These are phyloP conservation scores for Drosophila conformis DNA, from an alignment of 2,888 invertebrate species.

Conservation along the genomic window DNA sequence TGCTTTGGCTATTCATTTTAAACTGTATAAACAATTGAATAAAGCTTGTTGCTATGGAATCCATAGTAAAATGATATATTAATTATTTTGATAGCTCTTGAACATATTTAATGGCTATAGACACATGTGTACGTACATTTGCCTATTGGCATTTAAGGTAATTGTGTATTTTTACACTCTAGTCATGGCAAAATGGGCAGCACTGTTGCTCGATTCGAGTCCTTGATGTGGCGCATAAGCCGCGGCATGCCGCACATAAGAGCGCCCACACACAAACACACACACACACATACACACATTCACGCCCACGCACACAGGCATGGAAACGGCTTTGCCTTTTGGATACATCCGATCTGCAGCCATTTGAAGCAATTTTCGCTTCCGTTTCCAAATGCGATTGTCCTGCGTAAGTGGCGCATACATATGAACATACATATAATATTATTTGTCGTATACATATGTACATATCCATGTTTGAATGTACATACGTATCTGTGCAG, in stretches of 20 bases:
- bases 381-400: constrained; percentile 67
- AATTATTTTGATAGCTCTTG: not conserved
- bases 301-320: constrained; percentile 2
- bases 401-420: constrained; percentile 50
- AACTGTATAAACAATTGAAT: constrained; percentile 42
- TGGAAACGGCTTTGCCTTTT: constrained; percentile 38
- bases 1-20: constrained; percentile 38
- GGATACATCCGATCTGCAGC: constrained; percentile 62
- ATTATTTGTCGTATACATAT: not conserved
- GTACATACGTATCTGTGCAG: not conserved
- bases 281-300: not conserved
- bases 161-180: not conserved
- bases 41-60: constrained; percentile 41
- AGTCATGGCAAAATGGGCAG: not conserved
- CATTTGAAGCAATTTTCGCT: constrained; percentile 67
- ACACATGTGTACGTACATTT: no score
- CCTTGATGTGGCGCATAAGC: constrained; percentile 3
- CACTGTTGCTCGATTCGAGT: not conserved
- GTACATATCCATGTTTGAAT: not conserved
- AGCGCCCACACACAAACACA: not conserved
- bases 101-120: not conserved
- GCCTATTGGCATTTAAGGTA: not conserved
- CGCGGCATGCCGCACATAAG: constrained; percentile 9
- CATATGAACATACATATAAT: not conserved
- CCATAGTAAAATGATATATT: constrained; percentile 35